Percentiles rank a stretch among this genome's conserved stretches.
Conservation (phyloP, 1,140 invertebrate species). For the Probaryconus sp. region DNA sequence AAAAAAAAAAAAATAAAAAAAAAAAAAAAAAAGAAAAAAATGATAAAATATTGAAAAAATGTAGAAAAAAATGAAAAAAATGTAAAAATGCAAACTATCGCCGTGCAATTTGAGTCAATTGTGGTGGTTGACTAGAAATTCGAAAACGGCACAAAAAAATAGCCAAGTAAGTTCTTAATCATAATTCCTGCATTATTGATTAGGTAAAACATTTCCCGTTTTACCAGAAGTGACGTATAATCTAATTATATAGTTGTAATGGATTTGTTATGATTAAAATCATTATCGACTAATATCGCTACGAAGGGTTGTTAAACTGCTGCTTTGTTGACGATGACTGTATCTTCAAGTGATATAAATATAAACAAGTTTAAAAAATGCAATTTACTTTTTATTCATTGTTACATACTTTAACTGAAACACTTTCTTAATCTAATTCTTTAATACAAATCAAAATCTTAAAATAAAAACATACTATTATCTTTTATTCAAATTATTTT, state of each 20-base stretch:
- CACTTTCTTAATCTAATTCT: no score
- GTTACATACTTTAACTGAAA: background rate
- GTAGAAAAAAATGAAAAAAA: slow-evolving; percentile 67
- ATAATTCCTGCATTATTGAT: slow-evolving; percentile 64
- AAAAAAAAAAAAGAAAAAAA: slow-evolving; percentile 28
- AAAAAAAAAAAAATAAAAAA: slow-evolving; percentile 32
- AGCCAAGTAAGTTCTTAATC: slow-evolving; percentile 73
- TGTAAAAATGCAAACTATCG: slow-evolving; percentile 65
- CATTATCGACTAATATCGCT: slow-evolving; percentile 64
- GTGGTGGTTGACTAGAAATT: slow-evolving; percentile 77
- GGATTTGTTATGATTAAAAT: slow-evolving; percentile 68
- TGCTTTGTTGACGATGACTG: slow-evolving; percentile 70
- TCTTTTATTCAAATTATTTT: no score
- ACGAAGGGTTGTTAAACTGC: slow-evolving; percentile 63
- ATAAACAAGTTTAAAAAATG: slow-evolving; percentile 58
- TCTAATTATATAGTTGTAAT: slow-evolving; percentile 67
- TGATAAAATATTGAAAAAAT: slow-evolving; percentile 54
- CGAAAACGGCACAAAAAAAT: slow-evolving; percentile 68
- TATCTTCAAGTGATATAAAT: slow-evolving; percentile 68
- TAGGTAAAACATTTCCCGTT: slow-evolving; percentile 73
- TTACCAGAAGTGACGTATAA: slow-evolving; percentile 77
- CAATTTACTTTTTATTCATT: slow-evolving; percentile 19
- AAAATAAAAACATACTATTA: no score
- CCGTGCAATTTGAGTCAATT: slow-evolving; percentile 71
- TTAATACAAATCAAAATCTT: no score